phyloP scores from a whole-genome alignment of 2,888 invertebrate species.

The Hirtodrosophila cameraria region DNA sequence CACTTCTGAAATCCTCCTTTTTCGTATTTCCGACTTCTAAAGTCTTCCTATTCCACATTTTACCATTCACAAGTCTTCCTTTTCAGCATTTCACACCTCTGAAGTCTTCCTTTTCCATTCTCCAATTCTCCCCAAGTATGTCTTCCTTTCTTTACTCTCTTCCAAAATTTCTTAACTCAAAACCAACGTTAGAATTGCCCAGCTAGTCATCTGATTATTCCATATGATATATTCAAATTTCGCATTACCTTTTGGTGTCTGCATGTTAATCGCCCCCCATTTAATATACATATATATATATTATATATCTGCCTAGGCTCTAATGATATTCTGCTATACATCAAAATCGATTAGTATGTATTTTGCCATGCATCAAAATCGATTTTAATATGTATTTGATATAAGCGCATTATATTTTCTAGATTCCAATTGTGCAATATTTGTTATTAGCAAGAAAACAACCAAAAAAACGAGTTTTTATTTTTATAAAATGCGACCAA shows the following conservation, averaged over 20 bases:
- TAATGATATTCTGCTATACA: constrained; percentile 28
- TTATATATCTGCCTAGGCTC: constrained; percentile 47
- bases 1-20: constrained; percentile 37
- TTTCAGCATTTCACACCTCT: constrained; percentile 10
- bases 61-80: constrained; percentile 35
- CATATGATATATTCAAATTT: constrained; percentile 58
- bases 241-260: constrained; percentile 72
- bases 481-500: constrained; percentile 77
- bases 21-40: too few species aligned
- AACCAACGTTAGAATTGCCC: constrained; percentile 22
- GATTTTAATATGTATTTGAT: constrained; percentile 59
- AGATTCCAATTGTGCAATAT: constrained; percentile 74
- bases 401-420: constrained; percentile 73
- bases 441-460: constrained; percentile 62
- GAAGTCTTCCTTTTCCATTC: constrained; percentile 38
- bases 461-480: constrained; percentile 55
- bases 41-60: too few species aligned
- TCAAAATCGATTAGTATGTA: constrained; percentile 38
- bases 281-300: constrained; percentile 45
- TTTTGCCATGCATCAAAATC: constrained; percentile 42
- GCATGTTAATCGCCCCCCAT: constrained; percentile 66
- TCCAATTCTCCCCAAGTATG: constrained; percentile 1
- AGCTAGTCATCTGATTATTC: constrained; percentile 44
- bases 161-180: neutral
- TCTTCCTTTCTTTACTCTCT: constrained; percentile 32